A percentile compares a stretch with the other conserved stretches of the same genome.
These are phyloP conservation scores for Agrotis segetum DNA, from an alignment of 2,888 invertebrate genomes.

Conservation along the genomic window DNA sequence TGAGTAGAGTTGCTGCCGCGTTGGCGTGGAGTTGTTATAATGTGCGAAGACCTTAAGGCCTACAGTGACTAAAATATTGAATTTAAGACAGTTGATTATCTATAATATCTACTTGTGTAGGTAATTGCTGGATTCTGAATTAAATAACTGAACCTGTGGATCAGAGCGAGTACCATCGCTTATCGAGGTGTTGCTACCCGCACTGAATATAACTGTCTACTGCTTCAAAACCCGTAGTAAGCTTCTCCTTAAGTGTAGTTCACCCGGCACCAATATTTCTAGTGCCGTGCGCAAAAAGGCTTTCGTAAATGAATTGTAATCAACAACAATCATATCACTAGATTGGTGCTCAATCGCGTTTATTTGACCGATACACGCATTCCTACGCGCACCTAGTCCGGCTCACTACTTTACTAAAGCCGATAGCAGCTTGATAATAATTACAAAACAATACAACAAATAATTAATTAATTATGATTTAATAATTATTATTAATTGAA, in stretches of 20 bases:
- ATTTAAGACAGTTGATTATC: too few relatives aligned
- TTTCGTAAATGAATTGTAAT: conserved; percentile 68
- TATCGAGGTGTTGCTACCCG: neutral
- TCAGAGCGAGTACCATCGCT: neutral
- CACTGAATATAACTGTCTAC: neutral
- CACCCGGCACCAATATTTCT: conserved; percentile 79
- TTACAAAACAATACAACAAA: conserved; percentile 26
- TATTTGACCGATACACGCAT: conserved; percentile 45
- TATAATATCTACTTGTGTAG: too few relatives aligned
- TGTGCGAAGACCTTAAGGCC: too few relatives aligned
- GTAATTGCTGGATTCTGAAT: too few relatives aligned
- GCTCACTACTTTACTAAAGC: conserved; percentile 26
- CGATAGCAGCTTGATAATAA: conserved; percentile 52
- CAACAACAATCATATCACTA: conserved; percentile 61
- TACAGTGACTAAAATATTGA: too few relatives aligned
- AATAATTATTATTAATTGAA: conserved; percentile 23
- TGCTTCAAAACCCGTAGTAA: neutral
- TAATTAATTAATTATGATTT: too few relatives aligned
- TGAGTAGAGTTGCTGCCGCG: too few relatives aligned
- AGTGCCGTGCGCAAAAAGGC: conserved; percentile 75
- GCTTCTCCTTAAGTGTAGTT: conserved; percentile 79
- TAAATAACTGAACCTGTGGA: neutral
- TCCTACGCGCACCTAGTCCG: conserved; percentile 29
- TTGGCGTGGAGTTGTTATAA: too few relatives aligned
- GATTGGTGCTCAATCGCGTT: conserved; percentile 52